Conservation (phyloP, 1,140 invertebrate species). For the Drosophila bocki region DNA sequence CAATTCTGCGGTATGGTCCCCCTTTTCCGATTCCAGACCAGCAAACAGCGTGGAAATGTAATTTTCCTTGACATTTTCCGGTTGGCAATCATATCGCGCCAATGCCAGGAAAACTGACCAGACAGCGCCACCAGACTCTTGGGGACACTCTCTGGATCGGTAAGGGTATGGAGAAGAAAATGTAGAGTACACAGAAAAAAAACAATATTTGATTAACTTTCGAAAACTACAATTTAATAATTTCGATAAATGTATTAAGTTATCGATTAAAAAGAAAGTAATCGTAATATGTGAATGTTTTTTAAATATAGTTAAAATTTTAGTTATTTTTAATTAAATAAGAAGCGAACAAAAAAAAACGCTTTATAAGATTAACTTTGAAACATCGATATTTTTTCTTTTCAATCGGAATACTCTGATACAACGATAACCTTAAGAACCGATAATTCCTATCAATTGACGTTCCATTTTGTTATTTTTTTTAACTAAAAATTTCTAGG, state of each 20-base stretch:
- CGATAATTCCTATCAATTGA: too few relatives aligned
- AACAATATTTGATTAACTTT: accelerated
- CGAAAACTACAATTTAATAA: accelerated
- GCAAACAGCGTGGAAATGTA: constrained; percentile 68
- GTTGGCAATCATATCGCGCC: constrained; percentile 81
- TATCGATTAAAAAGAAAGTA: neutral
- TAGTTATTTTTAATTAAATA: neutral
- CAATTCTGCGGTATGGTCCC: neutral
- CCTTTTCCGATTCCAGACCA: constrained; percentile 6
- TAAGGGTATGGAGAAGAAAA: constrained; percentile 4
- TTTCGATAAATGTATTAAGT: too few relatives aligned
- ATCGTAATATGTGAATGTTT: neutral
- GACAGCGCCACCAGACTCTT: constrained; percentile 43
- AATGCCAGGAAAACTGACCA: constrained; percentile 61
- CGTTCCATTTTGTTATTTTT: too few relatives aligned
- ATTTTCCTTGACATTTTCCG: constrained; percentile 81
- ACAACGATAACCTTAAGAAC: too few relatives aligned
- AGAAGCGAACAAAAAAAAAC: neutral
- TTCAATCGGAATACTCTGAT: too few relatives aligned
- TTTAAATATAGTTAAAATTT: too few relatives aligned
- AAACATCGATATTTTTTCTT: neutral
- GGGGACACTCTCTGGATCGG: constrained; percentile 36
- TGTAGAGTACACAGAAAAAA: constrained; percentile 9
- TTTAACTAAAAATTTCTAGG: too few relatives aligned
- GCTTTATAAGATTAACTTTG: neutral